These are phyloP conservation scores for Pseudomyrmex sp. DNA, from an alignment of 1,140 invertebrate genomes.

Conservation along the genomic window DNA sequence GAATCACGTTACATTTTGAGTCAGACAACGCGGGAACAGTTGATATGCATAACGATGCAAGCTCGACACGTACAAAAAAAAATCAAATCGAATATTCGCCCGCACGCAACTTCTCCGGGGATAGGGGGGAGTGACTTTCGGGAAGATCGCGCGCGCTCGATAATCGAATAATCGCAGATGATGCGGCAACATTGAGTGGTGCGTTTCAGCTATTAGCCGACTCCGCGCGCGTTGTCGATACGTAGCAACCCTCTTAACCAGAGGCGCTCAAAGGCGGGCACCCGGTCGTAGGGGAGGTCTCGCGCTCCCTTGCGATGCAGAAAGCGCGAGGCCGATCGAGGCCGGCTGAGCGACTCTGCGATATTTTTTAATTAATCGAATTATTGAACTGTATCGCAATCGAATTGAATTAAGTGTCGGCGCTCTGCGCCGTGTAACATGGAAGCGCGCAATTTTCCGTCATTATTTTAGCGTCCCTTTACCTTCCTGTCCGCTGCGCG, in stretches of 20 bases:
- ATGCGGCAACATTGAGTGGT: constrained; percentile 74
- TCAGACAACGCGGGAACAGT: constrained; percentile 1
- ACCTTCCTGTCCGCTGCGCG: constrained; percentile 34
- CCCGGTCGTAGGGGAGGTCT: not conserved
- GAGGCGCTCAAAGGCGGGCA: constrained; percentile 33
- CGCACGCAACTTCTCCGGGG: not conserved
- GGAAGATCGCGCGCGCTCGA: constrained; percentile 72
- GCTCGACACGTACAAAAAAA: constrained; percentile 44
- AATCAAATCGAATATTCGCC: constrained; percentile 55
- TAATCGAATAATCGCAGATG: constrained; percentile 80
- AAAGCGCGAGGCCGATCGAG: constrained; percentile 40
- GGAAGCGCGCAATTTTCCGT: constrained; percentile 79
- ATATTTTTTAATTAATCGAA: constrained; percentile 85
- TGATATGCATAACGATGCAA: constrained; percentile 5
- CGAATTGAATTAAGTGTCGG: constrained; percentile 83
- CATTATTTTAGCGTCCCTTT: constrained; percentile 72
- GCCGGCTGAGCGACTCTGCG: constrained; percentile 70
- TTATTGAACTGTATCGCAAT: constrained; percentile 85
- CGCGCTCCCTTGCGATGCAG: constrained; percentile 29
- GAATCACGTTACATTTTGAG: constrained; percentile 36
- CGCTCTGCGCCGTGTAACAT: constrained; percentile 72
- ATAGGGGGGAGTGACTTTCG: constrained; percentile 22
- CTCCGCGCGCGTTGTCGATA: constrained; percentile 61
- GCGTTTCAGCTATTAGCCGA: constrained; percentile 75
- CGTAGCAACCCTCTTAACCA: constrained; percentile 63